Percentiles rank a stretch among this genome's conserved stretches.
These are phyloP conservation scores for Drosophila funebris DNA, from an alignment of 1,140 invertebrate genomes.

Conservation along the genomic window DNA sequence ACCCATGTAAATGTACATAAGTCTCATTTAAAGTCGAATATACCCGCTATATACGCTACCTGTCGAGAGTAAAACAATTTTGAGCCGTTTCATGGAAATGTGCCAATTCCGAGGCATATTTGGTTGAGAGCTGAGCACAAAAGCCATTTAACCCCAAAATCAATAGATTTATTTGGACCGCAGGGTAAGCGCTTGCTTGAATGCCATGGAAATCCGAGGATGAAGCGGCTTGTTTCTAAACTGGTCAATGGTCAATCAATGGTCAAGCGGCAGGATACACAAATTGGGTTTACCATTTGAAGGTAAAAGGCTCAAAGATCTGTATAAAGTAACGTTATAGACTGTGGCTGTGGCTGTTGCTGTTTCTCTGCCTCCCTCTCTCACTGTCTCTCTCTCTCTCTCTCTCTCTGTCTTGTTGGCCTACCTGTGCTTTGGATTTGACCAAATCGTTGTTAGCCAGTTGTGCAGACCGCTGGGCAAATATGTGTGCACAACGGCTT, in stretches of 20 bases:
- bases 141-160: constrained; percentile 75
- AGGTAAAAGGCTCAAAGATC: not conserved
- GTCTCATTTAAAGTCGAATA: not conserved
- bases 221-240: not conserved
- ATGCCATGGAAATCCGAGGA: constrained; percentile 1
- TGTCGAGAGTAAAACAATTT: constrained; percentile 36
- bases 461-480: constrained; percentile 52
- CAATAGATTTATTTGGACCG: constrained; percentile 79
- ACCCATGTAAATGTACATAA: too few relatives aligned
- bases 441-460: constrained; percentile 58
- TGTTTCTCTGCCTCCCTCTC: too few relatives aligned
- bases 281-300: constrained; percentile 56
- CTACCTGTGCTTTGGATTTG: constrained; percentile 44
- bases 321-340: constrained; percentile 1
- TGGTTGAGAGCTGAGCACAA: constrained; percentile 34
- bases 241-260: constrained; percentile 16
- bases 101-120: constrained; percentile 37
- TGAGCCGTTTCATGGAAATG: constrained; percentile 28
- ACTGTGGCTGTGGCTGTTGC: not conserved
- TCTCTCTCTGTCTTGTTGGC: not conserved
- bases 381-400: not conserved
- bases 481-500: constrained; percentile 66
- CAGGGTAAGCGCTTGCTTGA: constrained; percentile 39
- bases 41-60: not conserved
- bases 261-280: constrained; percentile 33